phyloP scores from a whole-genome alignment of 2,113 vertebrate genomes.

The Ovibos moschatus region DNA sequence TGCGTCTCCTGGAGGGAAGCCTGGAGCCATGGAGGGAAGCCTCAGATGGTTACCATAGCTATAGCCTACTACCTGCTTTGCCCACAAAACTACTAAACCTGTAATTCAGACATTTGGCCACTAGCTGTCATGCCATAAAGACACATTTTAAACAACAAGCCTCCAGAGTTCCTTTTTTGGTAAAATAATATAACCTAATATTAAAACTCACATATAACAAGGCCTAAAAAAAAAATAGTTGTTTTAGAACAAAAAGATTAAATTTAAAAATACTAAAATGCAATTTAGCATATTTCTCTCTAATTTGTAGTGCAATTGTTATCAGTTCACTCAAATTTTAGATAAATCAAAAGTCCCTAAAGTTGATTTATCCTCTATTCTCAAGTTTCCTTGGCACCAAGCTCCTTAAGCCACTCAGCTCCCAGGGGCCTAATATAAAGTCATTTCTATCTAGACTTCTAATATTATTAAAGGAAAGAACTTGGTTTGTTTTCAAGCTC shows the following conservation, averaged over 20 bases:
- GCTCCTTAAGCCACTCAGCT: neutral
- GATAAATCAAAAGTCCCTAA: neutral
- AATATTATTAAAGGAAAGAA: neutral
- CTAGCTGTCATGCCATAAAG: neutral
- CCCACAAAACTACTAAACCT: neutral
- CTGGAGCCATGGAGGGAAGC: neutral
- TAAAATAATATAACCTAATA: neutral
- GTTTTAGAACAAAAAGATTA: neutral
- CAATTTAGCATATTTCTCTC: neutral
- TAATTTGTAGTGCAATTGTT: neutral
- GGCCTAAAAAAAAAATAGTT: neutral
- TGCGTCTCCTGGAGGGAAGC: neutral
- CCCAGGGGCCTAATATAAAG: neutral
- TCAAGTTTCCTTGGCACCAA: neutral
- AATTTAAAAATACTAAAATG: neutral
- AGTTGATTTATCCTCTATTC: neutral
- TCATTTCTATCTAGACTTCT: neutral
- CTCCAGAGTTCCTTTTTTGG: neutral
- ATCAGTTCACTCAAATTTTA: neutral
- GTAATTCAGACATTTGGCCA: neutral
- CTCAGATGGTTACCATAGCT: neutral
- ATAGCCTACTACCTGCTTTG: neutral
- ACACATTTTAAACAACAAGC: neutral
- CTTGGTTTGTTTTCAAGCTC: neutral
- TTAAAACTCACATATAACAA: neutral